A percentile compares a stretch with the other conserved stretches of the same genome.
Conservation (phyloP, 2,888 invertebrate genomes). For the Watsonalla cultraria region DNA sequence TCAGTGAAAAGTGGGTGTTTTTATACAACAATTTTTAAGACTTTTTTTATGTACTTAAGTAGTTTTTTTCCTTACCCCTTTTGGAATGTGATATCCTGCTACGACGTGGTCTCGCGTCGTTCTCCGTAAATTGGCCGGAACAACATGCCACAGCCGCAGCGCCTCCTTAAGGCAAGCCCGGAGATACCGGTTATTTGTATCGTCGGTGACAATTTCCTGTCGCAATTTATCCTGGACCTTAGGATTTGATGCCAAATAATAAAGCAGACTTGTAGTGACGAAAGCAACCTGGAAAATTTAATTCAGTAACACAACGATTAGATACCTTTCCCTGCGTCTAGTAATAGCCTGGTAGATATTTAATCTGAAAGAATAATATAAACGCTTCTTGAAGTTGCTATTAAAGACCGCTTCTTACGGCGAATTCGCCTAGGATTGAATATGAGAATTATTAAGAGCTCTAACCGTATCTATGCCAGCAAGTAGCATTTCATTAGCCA, state of each 20-base stretch:
- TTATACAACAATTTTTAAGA: too few species aligned
- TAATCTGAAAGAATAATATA: too few species aligned
- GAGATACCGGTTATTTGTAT: slow-evolving; percentile 61
- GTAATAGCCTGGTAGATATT: too few species aligned
- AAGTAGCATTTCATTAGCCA: slow-evolving; percentile 84
- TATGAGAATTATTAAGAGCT: too few species aligned
- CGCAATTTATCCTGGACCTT: slow-evolving; percentile 72
- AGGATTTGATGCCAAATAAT: slow-evolving; percentile 75
- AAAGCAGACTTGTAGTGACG: slow-evolving; percentile 59
- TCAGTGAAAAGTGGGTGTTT: too few species aligned
- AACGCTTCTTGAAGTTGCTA: too few species aligned
- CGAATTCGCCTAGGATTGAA: too few species aligned
- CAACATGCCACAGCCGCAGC: slow-evolving; percentile 60
- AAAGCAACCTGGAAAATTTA: slow-evolving; percentile 55
- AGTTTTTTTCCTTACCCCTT: slow-evolving; percentile 40
- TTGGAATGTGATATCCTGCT: slow-evolving; percentile 59
- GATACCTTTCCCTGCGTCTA: background rate
- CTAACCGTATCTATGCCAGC: slow-evolving; percentile 86
- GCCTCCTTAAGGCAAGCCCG: slow-evolving; percentile 83
- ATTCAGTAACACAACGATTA: background rate
- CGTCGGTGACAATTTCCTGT: slow-evolving; percentile 43
- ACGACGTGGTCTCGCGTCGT: slow-evolving; percentile 61
- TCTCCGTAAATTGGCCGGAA: slow-evolving; percentile 54
- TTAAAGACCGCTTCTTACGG: too few species aligned
- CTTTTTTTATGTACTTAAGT: too few species aligned